Base-by-base conservation (phyloP, 2,888 invertebrate species). In the Minunthozetes semirufus region DNA sequence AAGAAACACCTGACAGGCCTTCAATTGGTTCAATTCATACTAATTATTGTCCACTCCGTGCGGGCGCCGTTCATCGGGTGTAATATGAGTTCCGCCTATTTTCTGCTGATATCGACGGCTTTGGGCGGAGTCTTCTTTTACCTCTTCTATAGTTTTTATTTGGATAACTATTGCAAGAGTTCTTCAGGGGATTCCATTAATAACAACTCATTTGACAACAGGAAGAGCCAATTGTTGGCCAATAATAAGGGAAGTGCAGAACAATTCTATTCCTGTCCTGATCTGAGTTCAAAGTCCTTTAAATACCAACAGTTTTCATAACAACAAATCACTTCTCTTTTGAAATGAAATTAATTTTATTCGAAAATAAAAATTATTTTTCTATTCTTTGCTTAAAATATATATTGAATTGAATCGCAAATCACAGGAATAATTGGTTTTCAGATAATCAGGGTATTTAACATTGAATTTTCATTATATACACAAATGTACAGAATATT, bases 1-100 rank as follows among this genome's bases (percentile, higher is more conserved):
- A 75, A 75, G n/a, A 50, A 59, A 56, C 53, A 72, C 22, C 46
- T 75, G n/a, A 75, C 75, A 46, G 53, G 33, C 1, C 17, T 56
- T 22, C 75, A 75, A 22, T 53, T 75, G 42, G 29, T 61, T 68
- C 75, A 75, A 59, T 75, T 75, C 61, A 50, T 75, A 22, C 4
- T 75, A 17, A 56, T 75, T 25, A 42, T 59, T 19, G 11, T 72
- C 0, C 72, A 75, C 38, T 72, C 72, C 22, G 22, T 56, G 13
- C 72, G 56, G 46, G 53, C 48, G 11, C 72, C 56, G 19, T 72
- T 72, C 17, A 27, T 72, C 13, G 72, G 72, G 19, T 72, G 72
- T 33, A 5, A 1, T n/a, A 11, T 50, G 15, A 46, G 25, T 27
- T 56, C 72, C n/a, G 33, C 13, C 0, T 53, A 42, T 33, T 72